Base-by-base conservation (phyloP, 1,140 invertebrate species). In the Drosophila equinoxialis region DNA sequence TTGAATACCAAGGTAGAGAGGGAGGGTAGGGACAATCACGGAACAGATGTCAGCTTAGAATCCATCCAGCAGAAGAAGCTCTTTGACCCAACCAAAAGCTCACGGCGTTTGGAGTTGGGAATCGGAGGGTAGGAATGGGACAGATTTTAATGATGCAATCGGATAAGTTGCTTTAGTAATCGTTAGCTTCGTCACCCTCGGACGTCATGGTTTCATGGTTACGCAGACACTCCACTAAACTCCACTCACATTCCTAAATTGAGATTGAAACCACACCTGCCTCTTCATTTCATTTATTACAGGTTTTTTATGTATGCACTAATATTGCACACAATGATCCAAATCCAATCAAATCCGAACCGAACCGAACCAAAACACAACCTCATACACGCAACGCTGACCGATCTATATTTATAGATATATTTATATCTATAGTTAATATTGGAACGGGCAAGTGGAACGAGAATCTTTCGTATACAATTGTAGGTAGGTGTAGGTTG, bases 221-320 rank as follows among this genome's bases (percentile, higher is more conserved):
- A 48, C 61, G 10, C 45, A 51, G 45, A 42, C 61, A 39, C 45
- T n/a, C 33, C 17, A 55, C 30, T 48, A 14, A 23, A 51, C 14
- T 48, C 26, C 39, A 51, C 14, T 55, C 10, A 55, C 48, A 13
- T 33, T 54, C 26, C 14, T 61, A 61, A 54, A 59, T 41, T 42
- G 59, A 61, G 65, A 42, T 71, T 26, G 33, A 60, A 35, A 51
- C 51, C 65, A 67, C 45, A 71, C 37, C 26, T 61, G 65, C 48
- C 65, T 71, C 60, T 61, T 60, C 10, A 61, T 63, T 61, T 60
- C 10, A 61, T 63, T 63, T 63, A 13, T 45, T 33, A 35, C 17
- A 63, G 41, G 45, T 33, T 48, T 61, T 30, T 41, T 67, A 65
- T 45, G 39, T 35, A 63, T 69, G 37, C 60, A 63, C 61, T 48